Evolutionary conservation across 2,797 vertebrate genomes (phyloP).

Genomic region (Paguma larvata): DNA sequence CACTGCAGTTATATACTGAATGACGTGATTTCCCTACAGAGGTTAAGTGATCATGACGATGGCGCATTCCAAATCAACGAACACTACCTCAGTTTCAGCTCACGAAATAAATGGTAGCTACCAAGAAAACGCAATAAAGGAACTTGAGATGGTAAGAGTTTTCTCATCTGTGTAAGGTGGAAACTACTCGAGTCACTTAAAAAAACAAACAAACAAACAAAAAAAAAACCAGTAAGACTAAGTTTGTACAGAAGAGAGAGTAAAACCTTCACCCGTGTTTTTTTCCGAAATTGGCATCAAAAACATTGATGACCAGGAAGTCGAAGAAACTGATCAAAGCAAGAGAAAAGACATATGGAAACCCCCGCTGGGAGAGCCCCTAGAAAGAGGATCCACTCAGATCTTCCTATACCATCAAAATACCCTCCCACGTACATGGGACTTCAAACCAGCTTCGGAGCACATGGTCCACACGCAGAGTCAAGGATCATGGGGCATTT

Average conservation of each 20-base stretch:
- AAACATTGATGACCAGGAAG: background rate
- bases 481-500: background rate
- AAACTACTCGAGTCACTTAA: background rate
- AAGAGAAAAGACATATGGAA: background rate
- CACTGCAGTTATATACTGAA: background rate
- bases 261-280: background rate
- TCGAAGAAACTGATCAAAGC: conserved; percentile 20
- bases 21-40: background rate
- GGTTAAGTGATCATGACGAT: background rate
- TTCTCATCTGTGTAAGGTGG: background rate
- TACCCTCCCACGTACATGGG: background rate
- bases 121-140: conserved; percentile 16
- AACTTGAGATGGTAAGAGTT: background rate
- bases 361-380: background rate
- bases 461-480: background rate
- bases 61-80: background rate
- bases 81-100: conserved; percentile 1
- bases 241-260: background rate
- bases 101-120: conserved; percentile 7
- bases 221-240: background rate
- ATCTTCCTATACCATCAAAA: background rate
- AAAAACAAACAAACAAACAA: no score
- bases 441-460: background rate
- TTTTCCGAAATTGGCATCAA: background rate
- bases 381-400: background rate